Conservation (phyloP, 1,140 invertebrate species). For the Ips nitidus region DNA sequence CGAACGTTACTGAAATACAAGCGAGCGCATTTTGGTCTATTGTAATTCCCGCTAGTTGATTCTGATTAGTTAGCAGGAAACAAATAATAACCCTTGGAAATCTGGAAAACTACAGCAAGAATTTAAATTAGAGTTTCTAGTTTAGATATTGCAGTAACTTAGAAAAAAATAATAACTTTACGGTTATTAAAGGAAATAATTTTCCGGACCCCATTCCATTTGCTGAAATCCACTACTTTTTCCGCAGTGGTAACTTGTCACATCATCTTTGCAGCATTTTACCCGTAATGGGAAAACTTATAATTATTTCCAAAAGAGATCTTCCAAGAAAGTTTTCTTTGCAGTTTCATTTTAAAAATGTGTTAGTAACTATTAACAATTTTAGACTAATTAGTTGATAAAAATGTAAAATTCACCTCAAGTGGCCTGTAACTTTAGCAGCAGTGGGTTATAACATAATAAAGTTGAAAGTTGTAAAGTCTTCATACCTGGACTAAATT, state of each 20-base stretch:
- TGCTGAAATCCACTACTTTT: neutral
- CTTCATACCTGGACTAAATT: constrained; percentile 22
- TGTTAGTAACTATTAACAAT: no score
- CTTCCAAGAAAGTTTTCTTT: neutral
- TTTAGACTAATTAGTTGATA: no score
- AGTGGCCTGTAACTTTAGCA: neutral
- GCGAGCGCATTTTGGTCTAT: constrained; percentile 35
- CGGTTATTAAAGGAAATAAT: neutral
- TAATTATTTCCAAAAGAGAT: neutral
- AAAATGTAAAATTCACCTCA: no score
- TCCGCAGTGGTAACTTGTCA: constrained; percentile 2
- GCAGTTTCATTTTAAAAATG: neutral
- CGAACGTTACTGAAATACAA: constrained; percentile 42
- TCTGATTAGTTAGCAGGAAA: constrained; percentile 21
- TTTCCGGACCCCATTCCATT: neutral
- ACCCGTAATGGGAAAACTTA: constrained; percentile 2
- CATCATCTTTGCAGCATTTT: neutral
- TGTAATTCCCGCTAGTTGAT: constrained; percentile 31
- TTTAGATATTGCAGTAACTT: no score
- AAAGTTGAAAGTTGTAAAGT: constrained; percentile 17
- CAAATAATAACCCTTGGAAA: constrained; percentile 3
- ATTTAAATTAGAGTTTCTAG: no score
- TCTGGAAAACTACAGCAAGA: no score
- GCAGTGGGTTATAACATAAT: constrained; percentile 21
- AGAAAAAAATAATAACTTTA: neutral